These are phyloP conservation scores for Pseudocheirus occidentalis DNA, from an alignment of 2,797 vertebrate species.

Conservation along the genomic window DNA sequence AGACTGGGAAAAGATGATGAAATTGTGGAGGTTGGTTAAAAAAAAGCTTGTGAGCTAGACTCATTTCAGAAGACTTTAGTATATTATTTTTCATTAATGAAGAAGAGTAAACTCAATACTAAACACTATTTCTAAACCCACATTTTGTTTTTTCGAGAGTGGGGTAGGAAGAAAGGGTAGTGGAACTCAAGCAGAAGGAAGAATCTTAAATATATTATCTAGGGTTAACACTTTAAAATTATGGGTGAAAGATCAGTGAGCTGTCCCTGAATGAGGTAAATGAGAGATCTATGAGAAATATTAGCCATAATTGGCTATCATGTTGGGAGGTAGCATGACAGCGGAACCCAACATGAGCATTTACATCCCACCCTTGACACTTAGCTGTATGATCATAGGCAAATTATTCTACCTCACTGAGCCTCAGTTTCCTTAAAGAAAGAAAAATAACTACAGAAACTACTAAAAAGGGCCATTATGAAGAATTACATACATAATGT, in stretches of 20 bases:
- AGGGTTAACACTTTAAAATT: background rate
- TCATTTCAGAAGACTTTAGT: slow-evolving; percentile 31
- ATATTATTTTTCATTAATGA: slow-evolving; percentile 19
- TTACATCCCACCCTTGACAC: background rate
- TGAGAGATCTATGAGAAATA: background rate
- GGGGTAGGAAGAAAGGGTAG: background rate
- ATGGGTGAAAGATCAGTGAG: background rate
- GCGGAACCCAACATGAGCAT: background rate
- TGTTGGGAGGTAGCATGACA: background rate
- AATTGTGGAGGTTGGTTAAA: slow-evolving; percentile 18
- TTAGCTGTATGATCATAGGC: background rate
- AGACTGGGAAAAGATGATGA: slow-evolving; percentile 23
- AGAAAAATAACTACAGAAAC: background rate
- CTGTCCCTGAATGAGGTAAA: background rate
- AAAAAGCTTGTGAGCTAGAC: slow-evolving; percentile 1
- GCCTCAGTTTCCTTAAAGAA: background rate
- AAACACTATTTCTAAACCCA: background rate
- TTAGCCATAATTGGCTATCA: background rate
- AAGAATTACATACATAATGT: background rate
- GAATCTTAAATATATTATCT: background rate
- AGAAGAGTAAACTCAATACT: background rate
- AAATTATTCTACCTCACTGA: background rate
- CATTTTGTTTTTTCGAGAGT: background rate
- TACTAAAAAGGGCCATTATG: background rate
- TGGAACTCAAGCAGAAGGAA: background rate